These are phyloP conservation scores for Lateolabrax maculatus DNA, from an alignment of 2,797 vertebrate species.

Conservation along the genomic window DNA sequence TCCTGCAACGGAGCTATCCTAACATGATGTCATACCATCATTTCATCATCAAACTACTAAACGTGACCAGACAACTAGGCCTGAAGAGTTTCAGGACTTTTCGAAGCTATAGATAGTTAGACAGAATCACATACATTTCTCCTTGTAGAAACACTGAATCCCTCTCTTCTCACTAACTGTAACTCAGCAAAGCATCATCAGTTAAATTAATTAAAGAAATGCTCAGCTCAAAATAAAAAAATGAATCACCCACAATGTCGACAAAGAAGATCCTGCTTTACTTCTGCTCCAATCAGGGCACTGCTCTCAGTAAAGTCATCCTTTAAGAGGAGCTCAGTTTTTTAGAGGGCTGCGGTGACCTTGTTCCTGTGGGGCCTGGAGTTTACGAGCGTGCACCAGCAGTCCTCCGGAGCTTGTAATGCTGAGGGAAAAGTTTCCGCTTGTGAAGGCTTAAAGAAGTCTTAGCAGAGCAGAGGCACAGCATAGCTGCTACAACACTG, in stretches of 20 bases:
- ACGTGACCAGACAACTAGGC: background rate
- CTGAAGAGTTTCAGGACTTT: background rate
- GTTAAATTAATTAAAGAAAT: background rate
- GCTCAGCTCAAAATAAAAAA: background rate
- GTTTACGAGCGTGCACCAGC: constrained; percentile 71
- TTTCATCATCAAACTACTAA: background rate
- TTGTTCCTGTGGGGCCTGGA: constrained; percentile 77
- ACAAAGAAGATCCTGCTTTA: constrained; percentile 8
- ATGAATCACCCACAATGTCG: background rate
- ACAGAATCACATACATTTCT: background rate
- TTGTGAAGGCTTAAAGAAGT: constrained; percentile 47
- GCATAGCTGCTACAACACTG: background rate
- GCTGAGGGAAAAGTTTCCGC: constrained; percentile 75
- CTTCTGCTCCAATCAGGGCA: constrained; percentile 3
- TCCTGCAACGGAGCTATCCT: background rate
- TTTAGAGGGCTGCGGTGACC: constrained; percentile 63
- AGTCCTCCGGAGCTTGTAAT: constrained; percentile 63
- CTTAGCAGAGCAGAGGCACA: constrained; percentile 23
- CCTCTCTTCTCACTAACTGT: background rate
- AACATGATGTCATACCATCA: background rate
- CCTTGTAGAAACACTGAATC: background rate
- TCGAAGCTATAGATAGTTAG: background rate
- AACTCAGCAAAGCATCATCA: background rate
- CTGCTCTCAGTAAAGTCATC: constrained; percentile 5
- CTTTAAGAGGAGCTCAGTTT: constrained; percentile 4